Base-by-base conservation (phyloP, 2,888 invertebrate species). In the Biston stratarius region DNA sequence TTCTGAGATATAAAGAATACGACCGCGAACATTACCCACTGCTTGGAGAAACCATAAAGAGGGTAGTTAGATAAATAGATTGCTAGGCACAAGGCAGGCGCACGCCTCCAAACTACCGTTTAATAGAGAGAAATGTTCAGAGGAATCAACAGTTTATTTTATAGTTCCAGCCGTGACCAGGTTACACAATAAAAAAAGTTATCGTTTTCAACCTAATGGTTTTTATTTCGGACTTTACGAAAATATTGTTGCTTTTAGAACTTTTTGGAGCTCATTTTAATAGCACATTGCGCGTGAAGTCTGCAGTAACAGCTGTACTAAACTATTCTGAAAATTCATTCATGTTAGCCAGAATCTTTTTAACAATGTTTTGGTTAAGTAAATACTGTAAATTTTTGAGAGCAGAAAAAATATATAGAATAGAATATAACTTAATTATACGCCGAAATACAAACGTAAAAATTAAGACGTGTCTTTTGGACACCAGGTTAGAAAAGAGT, bases 1-100 rank as follows among this genome's bases (percentile, higher is more conserved):
- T 70, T 67, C 48, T 47, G 49, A 57, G 66, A 71, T 71, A 79
- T 68, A 57, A 61, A 68, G 55, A 63, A 77, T 77, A 77, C 68
- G 70, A 67, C 72, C 72, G 75, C 77, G 72, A 82, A 80, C 79
- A 83, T 84, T 82, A 84, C 81, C 78, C 77, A 77, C 77, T 74
- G 78, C 77, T 81, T 78, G 76, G 74, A 77, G 82, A 87, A 85
- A 82, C 86, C 83, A 86, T 86, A 86, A 88, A 86, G 81, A 80
- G 80, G 83, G 86, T 83, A 86, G 86, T 88, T 87, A 86, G 81
- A 85, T 87, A 88, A 88, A 88, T 87, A 87, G 84, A 86, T 89
- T 79, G 85, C 84, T 81, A 80, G 80, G 76, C 79, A 81, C 80
- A 72, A 74, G 73, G 78, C 81, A 83, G 80, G 82, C 78, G 79